Evolutionary conservation across 53 echinoderm and acorn worm species (phyloP), one percentile per base, ranked within the genome.

Genomic region (Apostichopus leukothele): DNA sequence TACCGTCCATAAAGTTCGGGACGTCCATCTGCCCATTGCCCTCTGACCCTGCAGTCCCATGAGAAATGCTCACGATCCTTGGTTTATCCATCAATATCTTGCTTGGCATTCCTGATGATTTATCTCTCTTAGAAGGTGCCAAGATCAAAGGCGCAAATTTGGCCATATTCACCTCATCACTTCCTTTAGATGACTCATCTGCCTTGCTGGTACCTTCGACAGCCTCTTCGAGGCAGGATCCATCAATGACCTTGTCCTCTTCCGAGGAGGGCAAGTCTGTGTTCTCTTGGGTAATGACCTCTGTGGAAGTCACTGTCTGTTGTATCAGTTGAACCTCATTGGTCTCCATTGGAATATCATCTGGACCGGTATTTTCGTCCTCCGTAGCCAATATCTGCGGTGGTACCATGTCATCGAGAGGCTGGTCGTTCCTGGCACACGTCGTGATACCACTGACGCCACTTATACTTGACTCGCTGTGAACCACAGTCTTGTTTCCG

Each of bases 1-100:
- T 75, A 52, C 88, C 88, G 22, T 87, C 88, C 88, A 87, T 87
- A 1, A 87, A 87, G 26, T 87, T 87, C 4, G 88, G 88, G 13
- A 87, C 88, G 8, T 87, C 88, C 88, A 87, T 87, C 88, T 75
- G 88, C 1, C 88, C 75, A 51, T 85, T 85, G 9, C 85, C 63
- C 63, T 68, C 85, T 22, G 85, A 85, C 18, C 85, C 85, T 67
- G 71, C 85, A 67, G 66, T 85, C 12, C 85, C 85, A 50, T 75
- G 74, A 21, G 88, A 87, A 55, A 87, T 87, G 26, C 88, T 87
- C 0, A 87, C 88, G 53, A 87, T 87, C 27, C 88, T 87, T 75
- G 88, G 74, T 73, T 87, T 87, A 23, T 75, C 88, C 53, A 85
- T 85, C 14, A 60, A 67, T 11, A 85, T 66, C 57, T 39, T 85